Conservation (phyloP, 2,113 vertebrate genomes). For the Euleptes europaea region DNA sequence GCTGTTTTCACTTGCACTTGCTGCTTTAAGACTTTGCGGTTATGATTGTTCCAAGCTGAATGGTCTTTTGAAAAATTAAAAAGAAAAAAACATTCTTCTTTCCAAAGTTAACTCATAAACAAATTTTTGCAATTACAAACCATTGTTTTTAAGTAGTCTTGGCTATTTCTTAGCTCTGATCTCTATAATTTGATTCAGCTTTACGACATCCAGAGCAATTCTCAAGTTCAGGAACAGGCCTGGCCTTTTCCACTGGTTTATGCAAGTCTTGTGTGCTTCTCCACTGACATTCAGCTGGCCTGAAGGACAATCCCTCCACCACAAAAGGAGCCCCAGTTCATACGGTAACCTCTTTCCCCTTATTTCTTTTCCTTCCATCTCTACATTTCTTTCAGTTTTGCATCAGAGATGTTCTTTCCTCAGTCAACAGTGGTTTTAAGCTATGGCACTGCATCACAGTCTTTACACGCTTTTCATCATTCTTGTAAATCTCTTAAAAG, state of each 20-base stretch:
- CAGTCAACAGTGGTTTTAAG: neutral
- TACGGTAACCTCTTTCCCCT: neutral
- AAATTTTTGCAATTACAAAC: neutral
- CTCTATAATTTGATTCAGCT: conserved; percentile 19
- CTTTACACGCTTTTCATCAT: neutral
- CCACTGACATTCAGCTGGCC: conserved; percentile 8
- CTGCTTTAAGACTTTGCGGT: conserved; percentile 28
- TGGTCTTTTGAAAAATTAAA: neutral
- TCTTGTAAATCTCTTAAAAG: neutral
- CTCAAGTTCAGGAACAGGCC: neutral
- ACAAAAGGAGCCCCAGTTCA: neutral
- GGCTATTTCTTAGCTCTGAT: conserved; percentile 41
- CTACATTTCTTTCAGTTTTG: conserved; percentile 3
- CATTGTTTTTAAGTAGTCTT: conserved; percentile 41
- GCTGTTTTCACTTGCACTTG: conserved; percentile 22
- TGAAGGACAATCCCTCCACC: neutral
- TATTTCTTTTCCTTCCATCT: neutral
- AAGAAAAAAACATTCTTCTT: conserved; percentile 6
- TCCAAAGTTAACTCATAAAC: conserved; percentile 12
- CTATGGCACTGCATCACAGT: neutral
- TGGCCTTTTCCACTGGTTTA: conserved; percentile 13
- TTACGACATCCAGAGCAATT: neutral
- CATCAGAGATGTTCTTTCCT: neutral
- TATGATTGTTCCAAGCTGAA: conserved; percentile 14
- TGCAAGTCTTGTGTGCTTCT: conserved; percentile 10